Percentiles rank a stretch among this genome's conserved stretches.
Evolutionary conservation across 2,113 vertebrate genomes (phyloP).

Genomic region (Delphinus delphis): DNA sequence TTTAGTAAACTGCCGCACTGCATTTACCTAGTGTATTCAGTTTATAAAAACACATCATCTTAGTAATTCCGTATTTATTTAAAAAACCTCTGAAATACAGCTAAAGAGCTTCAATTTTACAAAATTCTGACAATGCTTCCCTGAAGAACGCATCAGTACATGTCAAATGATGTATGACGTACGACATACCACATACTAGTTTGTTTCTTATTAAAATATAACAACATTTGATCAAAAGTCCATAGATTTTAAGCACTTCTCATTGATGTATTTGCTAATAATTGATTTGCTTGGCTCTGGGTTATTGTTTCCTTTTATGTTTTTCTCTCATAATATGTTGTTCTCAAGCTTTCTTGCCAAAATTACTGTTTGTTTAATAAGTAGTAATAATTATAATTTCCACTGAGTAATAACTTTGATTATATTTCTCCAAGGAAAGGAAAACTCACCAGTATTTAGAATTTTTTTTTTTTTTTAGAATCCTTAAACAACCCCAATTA

Average conservation of each 20-base stretch:
- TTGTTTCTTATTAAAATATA: conserved; percentile 18
- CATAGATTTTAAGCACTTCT: not conserved
- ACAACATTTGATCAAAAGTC: not conserved
- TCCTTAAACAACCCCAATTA: not conserved
- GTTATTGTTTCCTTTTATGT: not conserved
- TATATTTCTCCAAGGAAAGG: conserved; percentile 24
- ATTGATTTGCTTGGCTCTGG: not conserved
- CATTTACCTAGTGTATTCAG: not conserved
- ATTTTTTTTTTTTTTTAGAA: not conserved
- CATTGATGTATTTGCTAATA: not conserved
- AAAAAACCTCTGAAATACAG: not conserved
- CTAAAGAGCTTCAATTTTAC: not conserved
- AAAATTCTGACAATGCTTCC: not conserved
- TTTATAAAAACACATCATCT: not conserved
- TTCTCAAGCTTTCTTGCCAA: conserved; percentile 3
- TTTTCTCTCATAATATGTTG: not conserved
- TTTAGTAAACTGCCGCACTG: not conserved
- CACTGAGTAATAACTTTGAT: not conserved
- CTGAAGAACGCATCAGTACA: not conserved
- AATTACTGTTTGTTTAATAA: not conserved
- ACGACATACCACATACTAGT: not conserved
- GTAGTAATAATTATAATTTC: not conserved
- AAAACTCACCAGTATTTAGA: not conserved
- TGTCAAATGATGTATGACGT: not conserved
- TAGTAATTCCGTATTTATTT: not conserved